Evolutionary conservation across 2,888 invertebrate genomes (phyloP), one percentile per base, ranked within the genome.

Genomic region (Galeruca laticollis): DNA sequence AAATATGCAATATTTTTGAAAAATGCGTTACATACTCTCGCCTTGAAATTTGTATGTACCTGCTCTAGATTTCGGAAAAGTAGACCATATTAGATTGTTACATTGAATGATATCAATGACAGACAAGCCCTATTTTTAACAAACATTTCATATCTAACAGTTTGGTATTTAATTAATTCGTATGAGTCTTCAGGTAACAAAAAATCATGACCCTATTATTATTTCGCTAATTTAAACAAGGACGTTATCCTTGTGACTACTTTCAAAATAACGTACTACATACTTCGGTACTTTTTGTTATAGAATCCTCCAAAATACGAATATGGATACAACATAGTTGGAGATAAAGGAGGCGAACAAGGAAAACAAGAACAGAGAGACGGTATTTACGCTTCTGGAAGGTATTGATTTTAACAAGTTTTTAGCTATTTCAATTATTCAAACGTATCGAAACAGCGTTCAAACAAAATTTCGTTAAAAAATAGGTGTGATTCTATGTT

Each of bases 261-360:
- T n/a, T n/a, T n/a, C n/a, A n/a, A n/a, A n/a, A n/a, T n/a, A n/a
- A n/a, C n/a, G n/a, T n/a, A n/a, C n/a, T 31, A 40, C 3, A 13
- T 60, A 49, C 43, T 37, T 8, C 1, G 18, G 61, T 47, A 66
- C 63, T 64, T 74, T 73, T 15, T 80, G 1, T 31, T 82, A 15
- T 78, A 88, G 87, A 79, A 84, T 77, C 85, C 86, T 74, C 87
- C 88, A 68, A 88, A 87, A 82, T 88, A 88, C 81, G 84, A 87
- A 80, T 88, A 87, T 81, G 86, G 87, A 60, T 88, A 88, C 76
- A 82, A 83, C 49, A 84, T 87, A 62, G 79, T 80, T 21, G 84
- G 84, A 52, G 82, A 83, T 37, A 83, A 85, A 69, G 87, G 87
- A 43, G 73, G 77, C 56, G 75, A 81, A 74, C 87, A 87, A 76